Evolutionary conservation across 1,140 invertebrate genomes (phyloP).

Genomic region (Halesus radiatus): DNA sequence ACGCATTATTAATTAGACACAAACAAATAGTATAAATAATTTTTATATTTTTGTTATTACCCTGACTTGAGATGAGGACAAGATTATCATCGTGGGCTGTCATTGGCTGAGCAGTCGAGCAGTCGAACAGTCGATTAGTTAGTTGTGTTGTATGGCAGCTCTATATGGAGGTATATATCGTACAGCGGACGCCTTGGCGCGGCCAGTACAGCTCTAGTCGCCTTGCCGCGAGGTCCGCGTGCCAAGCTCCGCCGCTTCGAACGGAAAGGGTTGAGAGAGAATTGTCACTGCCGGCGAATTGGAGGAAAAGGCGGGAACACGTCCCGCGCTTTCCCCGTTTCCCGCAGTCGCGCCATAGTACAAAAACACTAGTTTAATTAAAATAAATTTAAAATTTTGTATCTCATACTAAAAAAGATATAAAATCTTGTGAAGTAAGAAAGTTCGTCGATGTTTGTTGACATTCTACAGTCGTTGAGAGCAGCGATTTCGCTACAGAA

Average conservation of each 20-base stretch:
- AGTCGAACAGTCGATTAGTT: not conserved
- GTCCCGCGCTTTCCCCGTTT: slow-evolving; percentile 57
- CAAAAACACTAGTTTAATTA: too few relatives aligned
- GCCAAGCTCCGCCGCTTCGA: slow-evolving; percentile 62
- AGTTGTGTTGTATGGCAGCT: too few relatives aligned
- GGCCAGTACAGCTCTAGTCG: slow-evolving; percentile 72
- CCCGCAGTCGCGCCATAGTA: slow-evolving; percentile 7
- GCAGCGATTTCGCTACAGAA: not conserved
- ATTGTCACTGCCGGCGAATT: slow-evolving; percentile 46
- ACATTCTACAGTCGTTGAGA: slow-evolving; percentile 19
- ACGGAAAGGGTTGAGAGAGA: slow-evolving; percentile 70
- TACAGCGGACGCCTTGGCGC: not conserved
- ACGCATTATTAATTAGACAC: too few relatives aligned
- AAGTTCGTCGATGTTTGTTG: not conserved
- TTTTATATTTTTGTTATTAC: too few relatives aligned
- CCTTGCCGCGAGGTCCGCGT: slow-evolving; percentile 70
- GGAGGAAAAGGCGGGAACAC: slow-evolving; percentile 59
- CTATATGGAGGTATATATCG: not conserved
- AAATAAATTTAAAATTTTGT: too few relatives aligned
- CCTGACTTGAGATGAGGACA: too few relatives aligned
- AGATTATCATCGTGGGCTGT: not conserved
- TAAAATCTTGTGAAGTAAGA: too few relatives aligned
- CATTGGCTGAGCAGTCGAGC: not conserved
- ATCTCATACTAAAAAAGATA: too few relatives aligned
- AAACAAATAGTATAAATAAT: too few relatives aligned